Percentiles rank a stretch among this genome's conserved stretches.
Evolutionary conservation across 2,113 vertebrate genomes (phyloP).

Genomic region (Lagopus muta): DNA sequence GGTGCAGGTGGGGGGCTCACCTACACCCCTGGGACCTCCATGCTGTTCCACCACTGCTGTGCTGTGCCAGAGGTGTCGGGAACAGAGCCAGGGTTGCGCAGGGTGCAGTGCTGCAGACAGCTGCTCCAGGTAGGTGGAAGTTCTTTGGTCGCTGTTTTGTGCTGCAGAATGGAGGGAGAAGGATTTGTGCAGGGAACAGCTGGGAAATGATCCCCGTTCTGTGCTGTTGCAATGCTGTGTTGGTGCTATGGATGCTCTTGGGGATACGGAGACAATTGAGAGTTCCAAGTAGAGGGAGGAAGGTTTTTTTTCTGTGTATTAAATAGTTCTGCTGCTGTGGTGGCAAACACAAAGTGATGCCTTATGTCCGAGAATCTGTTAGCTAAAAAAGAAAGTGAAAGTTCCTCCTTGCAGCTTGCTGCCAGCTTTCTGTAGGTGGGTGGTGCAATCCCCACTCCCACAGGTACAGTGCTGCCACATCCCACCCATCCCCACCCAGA

Average conservation of each 20-base stretch:
- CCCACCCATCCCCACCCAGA: background rate
- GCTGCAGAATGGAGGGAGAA: background rate
- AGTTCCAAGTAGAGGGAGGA: background rate
- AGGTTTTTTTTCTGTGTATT: background rate
- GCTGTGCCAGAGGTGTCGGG: fast-evolving
- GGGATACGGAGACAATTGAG: fast-evolving
- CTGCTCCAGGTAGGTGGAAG: slow-evolving; percentile 1
- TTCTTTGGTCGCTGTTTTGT: fast-evolving
- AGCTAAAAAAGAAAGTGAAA: background rate
- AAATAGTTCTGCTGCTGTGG: fast-evolving
- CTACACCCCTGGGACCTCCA: too few relatives aligned
- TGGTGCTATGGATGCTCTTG: fast-evolving
- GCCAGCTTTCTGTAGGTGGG: background rate
- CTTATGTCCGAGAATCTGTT: background rate
- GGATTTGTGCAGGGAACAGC: background rate
- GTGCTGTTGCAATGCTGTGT: fast-evolving
- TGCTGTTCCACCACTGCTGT: fast-evolving
- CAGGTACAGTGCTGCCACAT: background rate
- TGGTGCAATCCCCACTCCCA: fast-evolving
- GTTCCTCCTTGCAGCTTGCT: background rate
- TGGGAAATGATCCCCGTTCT: background rate
- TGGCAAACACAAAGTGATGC: background rate
- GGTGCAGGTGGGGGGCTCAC: fast-evolving
- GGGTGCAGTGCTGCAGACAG: fast-evolving
- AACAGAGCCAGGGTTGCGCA: fast-evolving